phyloP scores from a whole-genome alignment of 2,113 vertebrate genomes.

The Craseonycteris thonglongyai region DNA sequence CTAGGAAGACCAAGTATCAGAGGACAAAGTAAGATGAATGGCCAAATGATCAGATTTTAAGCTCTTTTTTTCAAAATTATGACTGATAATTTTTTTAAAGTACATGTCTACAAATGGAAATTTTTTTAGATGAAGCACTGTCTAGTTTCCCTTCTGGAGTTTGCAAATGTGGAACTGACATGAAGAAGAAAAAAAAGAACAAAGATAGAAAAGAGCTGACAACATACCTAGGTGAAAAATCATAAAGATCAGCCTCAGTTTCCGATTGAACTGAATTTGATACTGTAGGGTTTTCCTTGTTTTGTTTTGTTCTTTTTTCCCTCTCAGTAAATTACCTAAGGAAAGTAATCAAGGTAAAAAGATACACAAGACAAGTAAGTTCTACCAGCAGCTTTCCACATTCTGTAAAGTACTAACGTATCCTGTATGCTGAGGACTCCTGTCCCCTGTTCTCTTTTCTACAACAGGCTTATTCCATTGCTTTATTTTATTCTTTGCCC shows the following conservation, averaged over 20 bases:
- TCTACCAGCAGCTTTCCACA: neutral
- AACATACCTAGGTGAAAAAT: neutral
- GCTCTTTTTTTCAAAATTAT: neutral
- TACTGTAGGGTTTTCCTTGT: neutral
- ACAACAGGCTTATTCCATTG: neutral
- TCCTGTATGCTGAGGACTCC: neutral
- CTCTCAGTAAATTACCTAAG: neutral
- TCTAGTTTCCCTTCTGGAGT: neutral
- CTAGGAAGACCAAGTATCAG: neutral
- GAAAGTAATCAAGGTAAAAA: neutral
- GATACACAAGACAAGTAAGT: neutral
- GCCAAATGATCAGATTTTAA: neutral
- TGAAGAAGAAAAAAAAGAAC: neutral
- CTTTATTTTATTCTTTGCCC: neutral
- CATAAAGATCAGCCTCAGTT: neutral
- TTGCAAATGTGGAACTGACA: neutral
- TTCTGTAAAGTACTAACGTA: neutral
- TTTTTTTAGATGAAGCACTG: accelerated
- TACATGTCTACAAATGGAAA: neutral
- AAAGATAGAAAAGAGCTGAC: neutral
- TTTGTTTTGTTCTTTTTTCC: neutral
- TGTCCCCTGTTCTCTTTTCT: neutral
- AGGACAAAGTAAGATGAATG: neutral
- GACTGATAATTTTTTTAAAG: neutral
- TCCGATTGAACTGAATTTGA: neutral